phyloP scores from a whole-genome alignment of 2,888 invertebrate species.

The Drosophila vallismaia region DNA sequence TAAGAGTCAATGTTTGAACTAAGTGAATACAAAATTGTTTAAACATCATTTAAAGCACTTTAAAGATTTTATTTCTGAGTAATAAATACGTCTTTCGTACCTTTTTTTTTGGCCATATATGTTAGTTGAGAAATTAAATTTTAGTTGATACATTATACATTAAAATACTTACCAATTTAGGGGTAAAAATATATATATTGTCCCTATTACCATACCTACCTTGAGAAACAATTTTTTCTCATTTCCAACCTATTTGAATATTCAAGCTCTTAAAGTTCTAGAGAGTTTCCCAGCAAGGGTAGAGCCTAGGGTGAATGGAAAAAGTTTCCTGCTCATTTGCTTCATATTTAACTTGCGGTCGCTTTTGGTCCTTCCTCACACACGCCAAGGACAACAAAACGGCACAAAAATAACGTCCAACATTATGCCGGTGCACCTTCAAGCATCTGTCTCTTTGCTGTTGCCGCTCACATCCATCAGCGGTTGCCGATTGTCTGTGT shows the following conservation, averaged over 20 bases:
- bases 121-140: too few relatives aligned
- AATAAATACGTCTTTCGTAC: too few relatives aligned
- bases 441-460: slow-evolving; percentile 61
- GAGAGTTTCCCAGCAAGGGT: slow-evolving; percentile 20
- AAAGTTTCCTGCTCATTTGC: slow-evolving; percentile 38
- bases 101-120: too few relatives aligned
- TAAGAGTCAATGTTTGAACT: too few relatives aligned
- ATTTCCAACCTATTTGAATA: not conserved
- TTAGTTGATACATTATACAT: not conserved
- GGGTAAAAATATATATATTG: too few relatives aligned
- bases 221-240: not conserved
- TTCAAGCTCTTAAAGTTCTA: slow-evolving; percentile 11
- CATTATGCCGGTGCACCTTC: slow-evolving; percentile 58
- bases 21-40: too few relatives aligned
- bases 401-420: slow-evolving; percentile 52
- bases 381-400: slow-evolving; percentile 20
- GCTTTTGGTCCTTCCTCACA: slow-evolving; percentile 29
- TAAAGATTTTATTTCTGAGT: too few relatives aligned
- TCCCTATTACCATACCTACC: not conserved
- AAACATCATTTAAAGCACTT: too few relatives aligned
- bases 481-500: slow-evolving; percentile 32
- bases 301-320: not conserved
- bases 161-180: not conserved
- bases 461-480: slow-evolving; percentile 67
- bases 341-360: slow-evolving; percentile 62